A percentile compares a stretch with the other conserved stretches of the same genome.
Conservation (phyloP, 2,113 vertebrate genomes). For the Fukomys damarensis region DNA sequence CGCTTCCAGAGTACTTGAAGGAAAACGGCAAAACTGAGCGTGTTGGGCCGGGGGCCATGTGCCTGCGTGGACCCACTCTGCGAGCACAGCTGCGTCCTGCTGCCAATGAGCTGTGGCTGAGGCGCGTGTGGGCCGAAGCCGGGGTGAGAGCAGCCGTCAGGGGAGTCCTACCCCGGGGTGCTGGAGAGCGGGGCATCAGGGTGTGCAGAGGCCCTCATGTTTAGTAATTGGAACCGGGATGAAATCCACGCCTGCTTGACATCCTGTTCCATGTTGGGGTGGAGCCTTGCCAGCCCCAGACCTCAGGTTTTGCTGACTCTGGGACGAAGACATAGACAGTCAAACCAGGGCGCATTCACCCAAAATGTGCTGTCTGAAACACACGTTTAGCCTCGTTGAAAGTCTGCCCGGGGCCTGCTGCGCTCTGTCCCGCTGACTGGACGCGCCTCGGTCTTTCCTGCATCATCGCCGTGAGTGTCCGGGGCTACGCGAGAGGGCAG, state of each 20-base stretch:
- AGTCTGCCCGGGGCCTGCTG: not conserved
- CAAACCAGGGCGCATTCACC: not conserved
- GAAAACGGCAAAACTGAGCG: not conserved
- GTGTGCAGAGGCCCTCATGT: not conserved
- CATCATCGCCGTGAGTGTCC: not conserved
- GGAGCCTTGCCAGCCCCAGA: not conserved
- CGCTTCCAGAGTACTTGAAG: not conserved
- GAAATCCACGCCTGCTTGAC: not conserved
- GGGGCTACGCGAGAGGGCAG: not conserved
- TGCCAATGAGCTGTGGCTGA: rapidly evolving
- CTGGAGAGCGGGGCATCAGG: rapidly evolving
- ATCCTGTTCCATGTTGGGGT: not conserved
- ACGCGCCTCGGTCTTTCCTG: not conserved
- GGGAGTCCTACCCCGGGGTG: rapidly evolving
- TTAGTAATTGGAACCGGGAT: not conserved
- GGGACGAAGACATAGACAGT: not conserved
- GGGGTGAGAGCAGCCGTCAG: rapidly evolving
- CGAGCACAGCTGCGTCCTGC: not conserved
- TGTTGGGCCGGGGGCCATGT: not conserved
- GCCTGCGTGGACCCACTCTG: no score
- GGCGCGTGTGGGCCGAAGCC: rapidly evolving
- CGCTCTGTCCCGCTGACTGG: not conserved
- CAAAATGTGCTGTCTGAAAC: not conserved
- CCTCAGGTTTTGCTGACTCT: not conserved
- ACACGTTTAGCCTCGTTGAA: not conserved